A percentile compares a stretch with the other conserved stretches of the same genome.
These are phyloP conservation scores for Cephalopachus bancanus DNA, from an alignment of 2,797 vertebrate genomes.

Conservation along the genomic window DNA sequence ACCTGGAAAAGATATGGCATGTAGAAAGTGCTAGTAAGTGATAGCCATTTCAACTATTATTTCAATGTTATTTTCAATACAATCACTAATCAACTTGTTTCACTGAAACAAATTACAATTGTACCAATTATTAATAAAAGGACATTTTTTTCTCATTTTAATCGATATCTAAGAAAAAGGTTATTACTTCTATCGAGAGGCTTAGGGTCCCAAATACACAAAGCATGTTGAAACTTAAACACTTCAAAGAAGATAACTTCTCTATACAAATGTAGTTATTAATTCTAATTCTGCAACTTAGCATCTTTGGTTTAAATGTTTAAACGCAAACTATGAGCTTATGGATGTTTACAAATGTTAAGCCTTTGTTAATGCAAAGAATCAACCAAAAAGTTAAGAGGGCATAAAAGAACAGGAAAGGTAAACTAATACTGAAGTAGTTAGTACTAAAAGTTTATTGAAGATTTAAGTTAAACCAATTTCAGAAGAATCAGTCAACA, in stretches of 20 bases:
- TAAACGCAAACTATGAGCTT: slow-evolving; percentile 59
- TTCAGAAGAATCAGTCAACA: slow-evolving; percentile 72
- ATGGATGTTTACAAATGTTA: slow-evolving; percentile 41
- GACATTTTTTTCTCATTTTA: not conserved
- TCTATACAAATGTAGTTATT: slow-evolving; percentile 54
- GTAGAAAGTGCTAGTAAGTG: not conserved
- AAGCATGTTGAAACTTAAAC: slow-evolving; percentile 1
- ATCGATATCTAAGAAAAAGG: slow-evolving; percentile 32
- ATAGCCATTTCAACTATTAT: not conserved
- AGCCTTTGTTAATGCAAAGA: slow-evolving; percentile 10
- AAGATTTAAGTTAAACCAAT: slow-evolving; percentile 64
- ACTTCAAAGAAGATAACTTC: slow-evolving; percentile 37
- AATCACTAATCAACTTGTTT: slow-evolving; percentile 38
- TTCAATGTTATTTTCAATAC: slow-evolving; percentile 39
- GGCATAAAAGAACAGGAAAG: slow-evolving; percentile 51
- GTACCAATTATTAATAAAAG: slow-evolving; percentile 26
- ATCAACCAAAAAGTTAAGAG: not conserved
- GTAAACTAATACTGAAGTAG: slow-evolving; percentile 42
- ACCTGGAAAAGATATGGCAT: slow-evolving; percentile 5
- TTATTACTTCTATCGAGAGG: slow-evolving; percentile 2
- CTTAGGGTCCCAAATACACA: slow-evolving; percentile 26
- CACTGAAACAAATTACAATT: slow-evolving; percentile 30
- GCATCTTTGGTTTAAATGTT: slow-evolving; percentile 38
- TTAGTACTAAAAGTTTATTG: slow-evolving; percentile 7
- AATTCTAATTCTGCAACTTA: slow-evolving; percentile 47